Conservation (phyloP, 2,113 vertebrate species). For the Solea senegalensis region DNA sequence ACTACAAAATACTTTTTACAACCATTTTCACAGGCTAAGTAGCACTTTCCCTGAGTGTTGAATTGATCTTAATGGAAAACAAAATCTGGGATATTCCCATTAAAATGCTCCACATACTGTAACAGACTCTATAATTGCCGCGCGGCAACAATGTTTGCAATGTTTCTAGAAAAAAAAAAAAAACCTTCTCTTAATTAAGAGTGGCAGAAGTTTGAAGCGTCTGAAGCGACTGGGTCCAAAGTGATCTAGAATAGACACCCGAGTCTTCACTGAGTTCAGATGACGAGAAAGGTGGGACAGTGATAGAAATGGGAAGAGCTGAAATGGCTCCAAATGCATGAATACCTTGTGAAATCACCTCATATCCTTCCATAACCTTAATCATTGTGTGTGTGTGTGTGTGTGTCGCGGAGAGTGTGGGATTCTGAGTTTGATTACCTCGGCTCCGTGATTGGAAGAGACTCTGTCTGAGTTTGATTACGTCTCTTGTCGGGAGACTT, state of each 20-base stretch:
- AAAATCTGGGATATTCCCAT: slow-evolving; percentile 2
- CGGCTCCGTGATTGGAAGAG: slow-evolving; percentile 47
- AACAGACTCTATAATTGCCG: not conserved
- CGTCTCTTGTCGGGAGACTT: slow-evolving; percentile 32
- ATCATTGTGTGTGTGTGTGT: slow-evolving; percentile 36
- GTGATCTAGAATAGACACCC: slow-evolving; percentile 2
- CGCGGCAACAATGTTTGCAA: not conserved
- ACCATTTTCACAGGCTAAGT: not conserved
- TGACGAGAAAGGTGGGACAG: not conserved
- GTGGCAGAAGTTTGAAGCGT: not conserved
- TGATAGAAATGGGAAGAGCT: not conserved
- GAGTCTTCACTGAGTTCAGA: not conserved
- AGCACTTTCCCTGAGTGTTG: not conserved
- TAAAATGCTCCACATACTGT: slow-evolving; percentile 6
- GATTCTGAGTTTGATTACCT: slow-evolving; percentile 61
- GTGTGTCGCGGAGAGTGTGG: not conserved
- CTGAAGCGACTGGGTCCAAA: slow-evolving; percentile 4
- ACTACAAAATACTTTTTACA: not conserved
- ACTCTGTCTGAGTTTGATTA: slow-evolving; percentile 61
- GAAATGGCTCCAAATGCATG: not conserved
- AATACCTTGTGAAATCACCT: not conserved
- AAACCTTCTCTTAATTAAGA: too few species aligned
- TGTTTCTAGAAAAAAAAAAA: too few species aligned
- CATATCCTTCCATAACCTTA: slow-evolving; percentile 35
- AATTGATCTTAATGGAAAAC: not conserved